These are phyloP conservation scores for Hestina assimilis DNA, from an alignment of 1,140 invertebrate species.

Conservation along the genomic window DNA sequence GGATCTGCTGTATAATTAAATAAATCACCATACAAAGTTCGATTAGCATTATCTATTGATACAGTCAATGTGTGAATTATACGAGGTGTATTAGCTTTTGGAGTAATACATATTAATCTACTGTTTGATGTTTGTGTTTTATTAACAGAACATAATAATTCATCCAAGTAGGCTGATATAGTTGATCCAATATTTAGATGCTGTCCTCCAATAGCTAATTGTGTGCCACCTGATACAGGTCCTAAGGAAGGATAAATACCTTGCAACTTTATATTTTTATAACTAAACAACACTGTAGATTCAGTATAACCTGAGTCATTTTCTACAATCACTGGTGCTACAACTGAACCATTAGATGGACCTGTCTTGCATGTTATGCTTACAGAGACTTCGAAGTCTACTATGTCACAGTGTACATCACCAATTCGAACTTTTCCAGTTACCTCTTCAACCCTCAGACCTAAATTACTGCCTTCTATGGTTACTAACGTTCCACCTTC, in stretches of 20 bases:
- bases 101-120: conserved; percentile 92
- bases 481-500: conserved; percentile 97
- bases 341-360: conserved; percentile 85
- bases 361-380: conserved; percentile 93
- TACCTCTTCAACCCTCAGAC: conserved; percentile 93
- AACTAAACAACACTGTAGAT: conserved; percentile 93
- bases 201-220: conserved; percentile 92
- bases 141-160: conserved; percentile 92
- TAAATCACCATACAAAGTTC: conserved; percentile 91
- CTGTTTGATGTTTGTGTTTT: conserved; percentile 92
- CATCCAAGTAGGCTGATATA: conserved; percentile 92
- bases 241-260: conserved; percentile 92
- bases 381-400: conserved; percentile 95
- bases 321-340: conserved; percentile 91
- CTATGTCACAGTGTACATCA: conserved; percentile 91
- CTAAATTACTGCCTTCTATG: conserved; percentile 97
- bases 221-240: conserved; percentile 95
- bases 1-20: conserved; percentile 96
- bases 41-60: conserved; percentile 79
- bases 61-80: conserved; percentile 75
- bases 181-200: conserved; percentile 96
- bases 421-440: conserved; percentile 94
- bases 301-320: conserved; percentile 93
- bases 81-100: conserved; percentile 75
- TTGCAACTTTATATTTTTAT: conserved; percentile 90